Percentiles rank a stretch among this genome's conserved stretches.
phyloP scores from a whole-genome alignment of 2,113 vertebrate genomes.

The Malaclemys terrapin region DNA sequence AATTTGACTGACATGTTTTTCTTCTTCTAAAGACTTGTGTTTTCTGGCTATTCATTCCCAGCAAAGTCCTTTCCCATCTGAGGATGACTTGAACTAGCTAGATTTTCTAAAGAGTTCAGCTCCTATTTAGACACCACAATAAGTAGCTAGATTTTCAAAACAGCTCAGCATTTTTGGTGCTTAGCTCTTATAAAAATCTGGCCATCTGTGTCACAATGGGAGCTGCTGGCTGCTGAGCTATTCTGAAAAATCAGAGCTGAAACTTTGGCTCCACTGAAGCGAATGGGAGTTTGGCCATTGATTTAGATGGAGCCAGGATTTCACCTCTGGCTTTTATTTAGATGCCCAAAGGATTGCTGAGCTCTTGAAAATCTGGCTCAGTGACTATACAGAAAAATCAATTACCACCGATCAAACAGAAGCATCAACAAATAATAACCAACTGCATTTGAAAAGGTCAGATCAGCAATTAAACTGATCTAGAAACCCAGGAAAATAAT shows the following conservation, averaged over 20 bases:
- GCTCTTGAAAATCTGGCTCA: neutral
- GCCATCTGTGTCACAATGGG: neutral
- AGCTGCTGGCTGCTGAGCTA: neutral
- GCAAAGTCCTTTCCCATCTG: neutral
- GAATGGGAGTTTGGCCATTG: neutral
- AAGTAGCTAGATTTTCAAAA: neutral
- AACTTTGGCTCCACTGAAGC: neutral
- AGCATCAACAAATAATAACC: neutral
- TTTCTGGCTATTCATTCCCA: neutral
- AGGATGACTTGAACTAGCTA: neutral
- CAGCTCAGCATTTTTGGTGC: neutral
- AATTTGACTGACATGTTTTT: neutral
- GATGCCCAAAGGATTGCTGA: neutral
- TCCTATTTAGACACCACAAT: neutral
- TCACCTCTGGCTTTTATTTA: neutral
- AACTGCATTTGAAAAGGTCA: neutral
- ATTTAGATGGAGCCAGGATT: neutral
- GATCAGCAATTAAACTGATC: neutral
- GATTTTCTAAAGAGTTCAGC: neutral
- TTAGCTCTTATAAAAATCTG: neutral
- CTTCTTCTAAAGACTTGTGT: neutral
- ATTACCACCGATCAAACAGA: neutral
- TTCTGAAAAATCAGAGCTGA: neutral
- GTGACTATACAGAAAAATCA: neutral
- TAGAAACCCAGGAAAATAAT: neutral